These are phyloP conservation scores for Xyrauchen texanus DNA, from an alignment of 2,113 vertebrate species.

Conservation along the genomic window DNA sequence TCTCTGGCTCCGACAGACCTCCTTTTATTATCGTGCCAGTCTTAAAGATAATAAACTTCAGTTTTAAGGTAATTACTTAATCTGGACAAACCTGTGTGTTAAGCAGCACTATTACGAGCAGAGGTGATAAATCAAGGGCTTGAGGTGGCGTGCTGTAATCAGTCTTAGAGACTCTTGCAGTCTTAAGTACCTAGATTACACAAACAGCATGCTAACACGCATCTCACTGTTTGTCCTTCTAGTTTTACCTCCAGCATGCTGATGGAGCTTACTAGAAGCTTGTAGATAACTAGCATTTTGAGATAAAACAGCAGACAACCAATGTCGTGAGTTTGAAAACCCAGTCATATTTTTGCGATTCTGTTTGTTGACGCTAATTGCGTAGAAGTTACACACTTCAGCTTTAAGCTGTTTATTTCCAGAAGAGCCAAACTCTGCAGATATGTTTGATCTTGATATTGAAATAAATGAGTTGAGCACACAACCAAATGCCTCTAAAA, in stretches of 20 bases:
- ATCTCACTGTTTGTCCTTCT: constrained; percentile 2
- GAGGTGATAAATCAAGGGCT: constrained; percentile 84
- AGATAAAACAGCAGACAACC: too few species aligned
- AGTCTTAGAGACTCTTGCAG: constrained; percentile 81
- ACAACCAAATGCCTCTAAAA: neutral
- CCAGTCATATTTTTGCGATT: too few species aligned
- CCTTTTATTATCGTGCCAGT: constrained; percentile 79
- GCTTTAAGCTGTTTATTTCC: too few species aligned
- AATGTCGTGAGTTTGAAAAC: too few species aligned
- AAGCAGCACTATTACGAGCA: constrained; percentile 90
- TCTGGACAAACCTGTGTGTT: constrained; percentile 95
- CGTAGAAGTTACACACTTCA: too few species aligned
- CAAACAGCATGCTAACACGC: constrained; percentile 83
- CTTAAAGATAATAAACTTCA: constrained; percentile 92
- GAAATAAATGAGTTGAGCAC: too few species aligned
- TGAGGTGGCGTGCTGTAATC: constrained; percentile 77
- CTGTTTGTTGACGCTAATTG: too few species aligned
- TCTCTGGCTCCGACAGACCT: constrained; percentile 56
- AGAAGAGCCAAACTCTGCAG: too few species aligned
- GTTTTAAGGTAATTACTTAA: constrained; percentile 98
- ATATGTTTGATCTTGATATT: too few species aligned
- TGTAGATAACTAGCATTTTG: too few species aligned
- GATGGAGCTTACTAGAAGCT: too few species aligned
- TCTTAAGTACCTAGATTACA: constrained; percentile 84
- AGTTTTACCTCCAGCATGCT: too few species aligned